These are phyloP conservation scores for Melikaiella ostensackeni DNA, from an alignment of 2,888 invertebrate species.

Conservation along the genomic window DNA sequence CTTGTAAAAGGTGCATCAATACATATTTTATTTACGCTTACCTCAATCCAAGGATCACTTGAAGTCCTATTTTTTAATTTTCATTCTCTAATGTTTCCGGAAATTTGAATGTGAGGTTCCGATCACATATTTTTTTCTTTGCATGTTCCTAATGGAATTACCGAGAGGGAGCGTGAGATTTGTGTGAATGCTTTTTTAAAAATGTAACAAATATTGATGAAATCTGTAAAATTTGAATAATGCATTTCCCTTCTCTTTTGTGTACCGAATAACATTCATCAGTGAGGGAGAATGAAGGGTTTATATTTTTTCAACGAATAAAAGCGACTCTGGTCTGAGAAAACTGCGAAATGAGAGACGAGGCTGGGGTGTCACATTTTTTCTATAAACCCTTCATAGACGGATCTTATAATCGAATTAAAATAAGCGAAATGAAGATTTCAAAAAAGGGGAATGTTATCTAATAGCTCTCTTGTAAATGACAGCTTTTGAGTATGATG, in stretches of 20 bases:
- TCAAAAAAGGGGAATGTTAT: too few relatives aligned
- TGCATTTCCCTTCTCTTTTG: constrained; percentile 18
- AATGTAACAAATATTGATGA: constrained; percentile 6
- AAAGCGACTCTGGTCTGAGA: not conserved
- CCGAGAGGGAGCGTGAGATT: not conserved
- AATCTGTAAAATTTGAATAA: constrained; percentile 10
- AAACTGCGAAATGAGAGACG: constrained; percentile 3
- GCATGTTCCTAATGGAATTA: not conserved
- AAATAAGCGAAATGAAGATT: too few relatives aligned
- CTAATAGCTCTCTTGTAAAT: too few relatives aligned
- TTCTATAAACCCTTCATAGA: not conserved
- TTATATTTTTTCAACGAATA: not conserved
- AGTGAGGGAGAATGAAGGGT: not conserved
- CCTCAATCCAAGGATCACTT: not conserved
- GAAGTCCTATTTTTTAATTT: not conserved
- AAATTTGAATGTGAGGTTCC: too few relatives aligned
- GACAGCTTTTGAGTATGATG: too few relatives aligned
- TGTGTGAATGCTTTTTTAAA: not conserved
- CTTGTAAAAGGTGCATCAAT: not conserved
- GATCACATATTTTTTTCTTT: too few relatives aligned
- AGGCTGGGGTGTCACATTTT: not conserved
- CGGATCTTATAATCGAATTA: not conserved
- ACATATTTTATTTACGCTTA: not conserved
- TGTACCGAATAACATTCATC: not conserved
- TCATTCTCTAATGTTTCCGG: not conserved